A percentile compares a stretch with the other conserved stretches of the same genome.
Conservation (phyloP, 2,888 invertebrate genomes). For the Tromatobia lineatoria region DNA sequence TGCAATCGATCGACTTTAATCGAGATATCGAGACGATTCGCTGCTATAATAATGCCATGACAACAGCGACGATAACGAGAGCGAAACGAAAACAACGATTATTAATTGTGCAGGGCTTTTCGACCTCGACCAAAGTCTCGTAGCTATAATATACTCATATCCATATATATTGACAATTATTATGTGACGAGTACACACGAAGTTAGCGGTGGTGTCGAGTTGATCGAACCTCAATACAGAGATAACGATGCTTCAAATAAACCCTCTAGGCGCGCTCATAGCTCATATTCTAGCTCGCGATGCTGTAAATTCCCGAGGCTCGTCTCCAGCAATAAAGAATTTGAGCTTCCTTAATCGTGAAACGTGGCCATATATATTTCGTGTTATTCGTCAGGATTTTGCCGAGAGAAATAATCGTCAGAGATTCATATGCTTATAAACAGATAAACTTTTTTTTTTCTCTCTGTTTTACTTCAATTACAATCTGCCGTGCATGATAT, state of each 20-base stretch:
- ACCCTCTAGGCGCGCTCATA: conserved; percentile 25
- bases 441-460: no score
- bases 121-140: not conserved
- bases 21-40: conserved; percentile 50
- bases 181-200: no score
- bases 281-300: conserved; percentile 1
- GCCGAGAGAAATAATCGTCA: conserved; percentile 36
- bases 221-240: conserved; percentile 12
- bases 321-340: not conserved
- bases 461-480: no score
- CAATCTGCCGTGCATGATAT: no score
- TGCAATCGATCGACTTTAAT: conserved; percentile 51
- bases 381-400: conserved; percentile 15
- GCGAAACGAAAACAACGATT: not conserved
- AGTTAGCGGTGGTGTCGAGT: conserved; percentile 8
- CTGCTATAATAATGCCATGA: conserved; percentile 7
- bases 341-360: not conserved
- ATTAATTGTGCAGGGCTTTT: conserved; percentile 7
- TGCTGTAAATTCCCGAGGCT: conserved; percentile 10
- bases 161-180: not conserved
- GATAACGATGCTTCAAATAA: conserved; percentile 41
- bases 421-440: not conserved
- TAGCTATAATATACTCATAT: not conserved
- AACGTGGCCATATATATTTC: conserved; percentile 15
- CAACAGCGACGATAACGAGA: not conserved